A percentile compares a stretch with the other conserved stretches of the same genome.
phyloP scores from a whole-genome alignment of 2,888 invertebrate genomes.

The Philopedon plagiatum region DNA sequence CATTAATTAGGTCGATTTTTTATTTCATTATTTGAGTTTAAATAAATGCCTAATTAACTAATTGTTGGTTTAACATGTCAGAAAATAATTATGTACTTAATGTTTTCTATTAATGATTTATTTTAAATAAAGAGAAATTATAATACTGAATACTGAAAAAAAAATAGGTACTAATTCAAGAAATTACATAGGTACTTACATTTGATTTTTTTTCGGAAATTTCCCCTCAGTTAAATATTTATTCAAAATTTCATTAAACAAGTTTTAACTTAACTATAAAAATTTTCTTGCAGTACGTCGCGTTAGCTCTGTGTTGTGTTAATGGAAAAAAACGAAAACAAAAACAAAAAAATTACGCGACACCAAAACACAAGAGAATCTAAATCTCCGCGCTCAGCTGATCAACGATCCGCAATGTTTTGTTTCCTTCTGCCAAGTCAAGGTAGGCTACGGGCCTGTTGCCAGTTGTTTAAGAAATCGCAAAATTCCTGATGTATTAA shows the following conservation, averaged over 20 bases:
- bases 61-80: too few relatives aligned
- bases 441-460: constrained; percentile 31
- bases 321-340: constrained; percentile 21
- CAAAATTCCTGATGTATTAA: not conserved
- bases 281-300: too few relatives aligned
- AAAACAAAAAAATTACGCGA: constrained; percentile 40
- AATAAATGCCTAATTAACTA: too few relatives aligned
- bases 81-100: too few relatives aligned
- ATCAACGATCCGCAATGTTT: constrained; percentile 54
- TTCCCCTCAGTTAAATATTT: not conserved
- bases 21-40: too few relatives aligned
- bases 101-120: too few relatives aligned
- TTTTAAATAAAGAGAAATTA: too few relatives aligned
- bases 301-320: constrained; percentile 8
- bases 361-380: constrained; percentile 30
- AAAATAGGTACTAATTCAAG: too few relatives aligned
- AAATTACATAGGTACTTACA: constrained; percentile 5
- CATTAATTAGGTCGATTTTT: too few relatives aligned
- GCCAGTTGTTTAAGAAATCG: constrained; percentile 7
- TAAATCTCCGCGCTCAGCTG: constrained; percentile 55
- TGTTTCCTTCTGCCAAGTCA: constrained; percentile 41
- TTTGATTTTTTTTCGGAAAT: not conserved
- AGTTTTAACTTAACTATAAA: not conserved
- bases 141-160: too few relatives aligned
- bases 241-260: constrained; percentile 1